Percentiles rank a stretch among this genome's conserved stretches.
These are phyloP conservation scores for Chaitophorus viminalis DNA, from an alignment of 2,888 invertebrate species.

Conservation along the genomic window DNA sequence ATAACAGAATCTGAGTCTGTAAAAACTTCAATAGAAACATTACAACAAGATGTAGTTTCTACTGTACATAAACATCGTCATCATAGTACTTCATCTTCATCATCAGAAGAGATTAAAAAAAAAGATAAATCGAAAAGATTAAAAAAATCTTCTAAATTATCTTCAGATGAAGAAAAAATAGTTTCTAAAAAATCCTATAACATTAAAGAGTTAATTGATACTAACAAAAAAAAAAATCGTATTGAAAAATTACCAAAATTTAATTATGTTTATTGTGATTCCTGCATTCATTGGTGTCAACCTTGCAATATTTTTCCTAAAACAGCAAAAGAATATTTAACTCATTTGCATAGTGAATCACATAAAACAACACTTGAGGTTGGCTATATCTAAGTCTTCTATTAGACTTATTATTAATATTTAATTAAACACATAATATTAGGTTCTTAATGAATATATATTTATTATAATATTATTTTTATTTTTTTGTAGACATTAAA, in stretches of 20 bases:
- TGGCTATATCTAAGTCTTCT: conserved; percentile 56
- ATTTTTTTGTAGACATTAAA: conserved; percentile 71
- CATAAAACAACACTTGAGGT: conserved; percentile 74
- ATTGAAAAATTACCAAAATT: conserved; percentile 51
- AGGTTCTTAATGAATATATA: neutral
- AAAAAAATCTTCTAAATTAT: conserved; percentile 38
- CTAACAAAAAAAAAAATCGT: conserved; percentile 35
- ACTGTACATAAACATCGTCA: conserved; percentile 14
- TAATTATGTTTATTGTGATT: conserved; percentile 87
- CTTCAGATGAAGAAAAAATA: conserved; percentile 43
- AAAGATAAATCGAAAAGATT: conserved; percentile 12
- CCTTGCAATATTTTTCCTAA: conserved; percentile 87
- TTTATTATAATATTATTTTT: conserved; percentile 18
- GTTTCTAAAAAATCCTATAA: conserved; percentile 43
- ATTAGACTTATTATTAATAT: no score
- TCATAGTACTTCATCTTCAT: conserved; percentile 48
- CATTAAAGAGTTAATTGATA: conserved; percentile 45
- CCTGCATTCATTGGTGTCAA: conserved; percentile 91
- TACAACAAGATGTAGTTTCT: conserved; percentile 15
- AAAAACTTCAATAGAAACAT: conserved; percentile 25
- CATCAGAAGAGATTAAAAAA: conserved; percentile 45
- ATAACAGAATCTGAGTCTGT: conserved; percentile 17
- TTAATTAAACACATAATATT: conserved; percentile 66
- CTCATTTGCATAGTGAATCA: conserved; percentile 82
- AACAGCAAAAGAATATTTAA: conserved; percentile 85